Evolutionary conservation across 2,113 vertebrate genomes (phyloP).

Genomic region (Hassar affinis): DNA sequence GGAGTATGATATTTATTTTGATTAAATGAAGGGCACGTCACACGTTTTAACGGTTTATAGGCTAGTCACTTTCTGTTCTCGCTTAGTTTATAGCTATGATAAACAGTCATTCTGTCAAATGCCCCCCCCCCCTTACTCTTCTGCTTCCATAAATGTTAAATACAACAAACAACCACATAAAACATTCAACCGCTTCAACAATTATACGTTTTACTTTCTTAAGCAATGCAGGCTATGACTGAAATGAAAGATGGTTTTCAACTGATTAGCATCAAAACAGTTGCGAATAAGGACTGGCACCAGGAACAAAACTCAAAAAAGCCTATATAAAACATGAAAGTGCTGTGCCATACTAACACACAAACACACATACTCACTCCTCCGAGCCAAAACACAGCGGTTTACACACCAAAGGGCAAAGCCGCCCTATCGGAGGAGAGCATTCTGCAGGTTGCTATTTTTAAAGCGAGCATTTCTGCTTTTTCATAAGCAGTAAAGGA

Average conservation of each 20-base stretch:
- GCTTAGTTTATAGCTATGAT: not conserved
- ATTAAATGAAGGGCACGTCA: not conserved
- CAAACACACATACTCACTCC: slow-evolving; percentile 21
- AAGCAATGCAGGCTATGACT: not conserved
- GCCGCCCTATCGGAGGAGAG: slow-evolving; percentile 61
- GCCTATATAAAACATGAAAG: slow-evolving; percentile 47
- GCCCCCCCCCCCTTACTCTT: not conserved
- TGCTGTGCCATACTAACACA: slow-evolving; percentile 17
- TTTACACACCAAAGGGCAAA: slow-evolving; percentile 66
- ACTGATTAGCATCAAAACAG: slow-evolving; percentile 2
- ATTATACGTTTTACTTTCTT: not conserved
- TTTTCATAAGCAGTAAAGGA: slow-evolving; percentile 65
- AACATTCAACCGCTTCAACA: not conserved
- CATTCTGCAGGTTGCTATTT: slow-evolving; percentile 73
- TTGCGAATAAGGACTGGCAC: slow-evolving; percentile 30
- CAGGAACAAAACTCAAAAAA: slow-evolving; percentile 4
- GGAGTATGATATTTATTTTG: no score
- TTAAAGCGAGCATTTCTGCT: slow-evolving; percentile 60
- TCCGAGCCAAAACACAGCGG: slow-evolving; percentile 59
- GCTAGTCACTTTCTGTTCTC: not conserved
- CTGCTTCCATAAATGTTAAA: not conserved
- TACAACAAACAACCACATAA: not conserved
- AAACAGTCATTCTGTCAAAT: not conserved
- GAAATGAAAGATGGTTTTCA: not conserved
- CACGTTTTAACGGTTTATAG: not conserved